phyloP scores from a whole-genome alignment of 2,797 vertebrate genomes.

The Danio albolineatus region DNA sequence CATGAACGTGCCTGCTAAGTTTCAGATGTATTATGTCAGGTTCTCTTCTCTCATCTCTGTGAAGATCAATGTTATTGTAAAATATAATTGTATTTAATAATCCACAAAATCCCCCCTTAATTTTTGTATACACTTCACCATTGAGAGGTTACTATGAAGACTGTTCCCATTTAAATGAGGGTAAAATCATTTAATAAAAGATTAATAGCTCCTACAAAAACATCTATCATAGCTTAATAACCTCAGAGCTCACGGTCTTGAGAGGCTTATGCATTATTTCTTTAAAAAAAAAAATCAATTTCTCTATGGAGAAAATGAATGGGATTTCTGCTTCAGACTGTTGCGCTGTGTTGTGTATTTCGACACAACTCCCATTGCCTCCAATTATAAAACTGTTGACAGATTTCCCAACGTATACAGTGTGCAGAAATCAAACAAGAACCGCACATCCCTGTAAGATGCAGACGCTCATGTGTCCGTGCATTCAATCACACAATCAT shows the following conservation, averaged over 20 bases:
- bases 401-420: conserved; percentile 5
- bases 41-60: no score
- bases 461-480: not conserved
- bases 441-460: not conserved
- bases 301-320: conserved; percentile 9
- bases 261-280: not conserved
- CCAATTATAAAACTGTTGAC: conserved; percentile 26
- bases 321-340: not conserved
- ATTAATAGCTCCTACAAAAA: not conserved
- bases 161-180: not conserved
- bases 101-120: not conserved
- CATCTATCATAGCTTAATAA: not conserved
- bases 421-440: conserved; percentile 7
- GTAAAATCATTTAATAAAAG: not conserved
- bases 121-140: not conserved
- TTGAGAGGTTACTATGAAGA: not conserved
- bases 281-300: conserved; percentile 19
- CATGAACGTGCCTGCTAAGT: no score
- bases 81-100: no score
- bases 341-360: not conserved
- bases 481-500: conserved; percentile 13
- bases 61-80: no score
- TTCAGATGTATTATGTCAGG: no score
- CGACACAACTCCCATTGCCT: not conserved
- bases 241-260: not conserved